Conservation (phyloP, 2,113 vertebrate species). For the Helogale parvula region DNA sequence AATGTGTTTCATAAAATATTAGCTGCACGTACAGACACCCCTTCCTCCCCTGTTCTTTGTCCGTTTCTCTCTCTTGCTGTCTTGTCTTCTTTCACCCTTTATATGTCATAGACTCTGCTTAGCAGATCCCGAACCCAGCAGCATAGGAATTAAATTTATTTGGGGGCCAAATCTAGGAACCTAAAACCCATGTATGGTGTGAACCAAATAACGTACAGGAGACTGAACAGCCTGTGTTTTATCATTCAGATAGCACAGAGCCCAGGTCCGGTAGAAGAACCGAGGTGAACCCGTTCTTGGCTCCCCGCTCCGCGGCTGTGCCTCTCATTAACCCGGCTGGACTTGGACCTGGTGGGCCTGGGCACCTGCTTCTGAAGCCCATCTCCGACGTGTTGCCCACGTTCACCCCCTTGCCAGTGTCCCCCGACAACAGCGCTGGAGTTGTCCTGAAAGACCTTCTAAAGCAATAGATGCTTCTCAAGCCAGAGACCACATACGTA, state of each 20-base stretch:
- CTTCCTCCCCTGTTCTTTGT: not conserved
- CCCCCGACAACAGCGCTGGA: slow-evolving; percentile 92
- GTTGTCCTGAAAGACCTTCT: slow-evolving; percentile 95
- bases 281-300: slow-evolving; percentile 93
- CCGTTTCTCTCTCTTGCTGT: not conserved
- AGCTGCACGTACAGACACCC: not conserved
- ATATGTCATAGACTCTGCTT: not conserved
- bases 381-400: slow-evolving; percentile 94
- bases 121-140: not conserved
- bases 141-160: not conserved
- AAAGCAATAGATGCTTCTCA: slow-evolving; percentile 88
- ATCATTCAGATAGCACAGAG: slow-evolving; percentile 76
- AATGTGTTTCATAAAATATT: not conserved
- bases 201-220: not conserved
- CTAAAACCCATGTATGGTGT: not conserved
- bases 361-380: slow-evolving; percentile 97
- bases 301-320: slow-evolving; percentile 95
- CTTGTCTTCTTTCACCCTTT: not conserved
- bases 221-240: not conserved
- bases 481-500: slow-evolving; percentile 14
- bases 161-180: not conserved
- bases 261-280: slow-evolving; percentile 84
- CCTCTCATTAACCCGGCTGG: slow-evolving; percentile 88
- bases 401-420: slow-evolving; percentile 96
- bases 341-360: slow-evolving; percentile 81